Percentiles rank a stretch among this genome's conserved stretches.
Conservation (phyloP, 1,140 invertebrate species). For the Polypedilum vanderplanki region DNA sequence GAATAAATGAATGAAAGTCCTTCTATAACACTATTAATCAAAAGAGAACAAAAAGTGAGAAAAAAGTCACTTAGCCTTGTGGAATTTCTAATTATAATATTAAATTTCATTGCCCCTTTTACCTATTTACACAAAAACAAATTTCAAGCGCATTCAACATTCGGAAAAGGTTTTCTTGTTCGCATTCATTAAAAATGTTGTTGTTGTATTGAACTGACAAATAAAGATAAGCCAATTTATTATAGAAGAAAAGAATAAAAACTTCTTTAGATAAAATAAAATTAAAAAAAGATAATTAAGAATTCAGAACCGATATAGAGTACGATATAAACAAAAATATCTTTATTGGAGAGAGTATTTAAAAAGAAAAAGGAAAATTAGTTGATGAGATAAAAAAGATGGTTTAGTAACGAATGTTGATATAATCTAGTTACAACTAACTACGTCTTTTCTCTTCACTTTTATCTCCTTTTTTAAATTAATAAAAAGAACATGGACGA, state of each 20-base stretch:
- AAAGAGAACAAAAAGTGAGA: background rate
- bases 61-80: background rate
- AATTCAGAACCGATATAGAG: no score
- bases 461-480: background rate
- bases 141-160: no score
- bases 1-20: background rate
- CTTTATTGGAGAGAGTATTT: background rate
- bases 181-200: no score
- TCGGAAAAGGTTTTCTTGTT: no score
- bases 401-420: slow-evolving; percentile 5
- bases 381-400: slow-evolving; percentile 1
- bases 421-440: slow-evolving; percentile 8
- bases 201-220: no score
- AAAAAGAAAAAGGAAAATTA: background rate
- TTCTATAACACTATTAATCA: slow-evolving; percentile 19
- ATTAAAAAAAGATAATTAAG: no score
- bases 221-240: no score
- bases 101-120: background rate
- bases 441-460: background rate
- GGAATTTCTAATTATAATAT: slow-evolving; percentile 20
- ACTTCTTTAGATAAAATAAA: no score
- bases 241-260: no score
- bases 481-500: background rate
- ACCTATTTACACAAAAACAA: background rate
- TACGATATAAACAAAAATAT: no score